These are phyloP conservation scores for Hydroisotoma schaefferi DNA, from an alignment of 2,888 invertebrate species.

Conservation along the genomic window DNA sequence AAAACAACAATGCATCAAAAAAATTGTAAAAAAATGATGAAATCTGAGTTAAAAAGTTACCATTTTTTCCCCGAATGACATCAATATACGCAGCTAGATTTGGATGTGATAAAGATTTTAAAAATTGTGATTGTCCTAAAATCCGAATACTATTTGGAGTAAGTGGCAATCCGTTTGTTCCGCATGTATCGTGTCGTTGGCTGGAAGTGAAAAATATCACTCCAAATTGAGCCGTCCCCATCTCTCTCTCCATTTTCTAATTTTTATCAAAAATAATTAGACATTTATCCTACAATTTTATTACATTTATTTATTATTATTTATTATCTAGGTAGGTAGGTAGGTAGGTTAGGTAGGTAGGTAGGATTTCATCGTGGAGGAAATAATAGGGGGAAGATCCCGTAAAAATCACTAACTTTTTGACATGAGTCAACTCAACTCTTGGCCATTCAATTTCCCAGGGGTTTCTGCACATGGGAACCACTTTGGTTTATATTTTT, in stretches of 20 bases:
- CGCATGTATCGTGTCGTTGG: conserved; percentile 86
- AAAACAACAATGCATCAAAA: not conserved
- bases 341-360: no score
- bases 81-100: conserved; percentile 87
- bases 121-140: conserved; percentile 77
- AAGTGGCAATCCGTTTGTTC: conserved; percentile 90
- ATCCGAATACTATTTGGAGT: conserved; percentile 96
- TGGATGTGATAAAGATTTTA: conserved; percentile 73
- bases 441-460: no score
- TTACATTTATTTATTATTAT: no score
- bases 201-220: conserved; percentile 88
- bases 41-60: conserved; percentile 56
- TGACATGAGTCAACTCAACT: no score
- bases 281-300: no score
- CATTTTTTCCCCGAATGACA: conserved; percentile 89
- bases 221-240: conserved; percentile 59
- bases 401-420: no score
- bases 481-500: no score
- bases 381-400: no score
- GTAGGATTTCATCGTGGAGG: no score
- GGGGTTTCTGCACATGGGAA: no score
- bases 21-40: not conserved
- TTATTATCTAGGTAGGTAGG: no score
- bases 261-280: not conserved
- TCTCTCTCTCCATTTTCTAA: conserved; percentile 17